A percentile compares a stretch with the other conserved stretches of the same genome.
These are phyloP conservation scores for Brachypterus glaber DNA, from an alignment of 2,888 invertebrate species.

Conservation along the genomic window DNA sequence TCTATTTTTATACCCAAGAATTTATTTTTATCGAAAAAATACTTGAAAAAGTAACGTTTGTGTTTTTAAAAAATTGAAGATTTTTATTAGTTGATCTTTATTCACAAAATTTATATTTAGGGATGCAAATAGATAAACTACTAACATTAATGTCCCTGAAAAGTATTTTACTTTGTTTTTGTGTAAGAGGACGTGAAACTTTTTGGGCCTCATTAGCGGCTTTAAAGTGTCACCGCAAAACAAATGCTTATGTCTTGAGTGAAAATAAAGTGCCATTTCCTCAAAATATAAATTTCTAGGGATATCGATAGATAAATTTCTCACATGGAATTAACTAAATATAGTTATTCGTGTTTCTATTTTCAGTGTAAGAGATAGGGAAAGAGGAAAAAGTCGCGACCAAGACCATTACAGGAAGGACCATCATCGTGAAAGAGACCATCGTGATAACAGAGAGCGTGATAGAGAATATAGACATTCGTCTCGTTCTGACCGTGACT, in stretches of 20 bases:
- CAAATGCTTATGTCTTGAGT: background rate
- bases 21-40: too few species aligned
- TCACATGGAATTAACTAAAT: background rate
- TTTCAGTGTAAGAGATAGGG: slow-evolving; percentile 24
- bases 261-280: background rate
- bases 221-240: too few species aligned
- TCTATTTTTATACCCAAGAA: too few species aligned
- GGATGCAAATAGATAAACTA: too few species aligned
- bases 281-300: background rate
- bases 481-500: slow-evolving; percentile 34
- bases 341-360: slow-evolving; percentile 3
- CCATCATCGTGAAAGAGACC: slow-evolving; percentile 29
- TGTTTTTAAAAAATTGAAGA: too few species aligned
- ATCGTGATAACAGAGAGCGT: slow-evolving; percentile 21
- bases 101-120: too few species aligned
- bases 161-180: too few species aligned
- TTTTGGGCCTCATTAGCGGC: too few species aligned
- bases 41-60: too few species aligned
- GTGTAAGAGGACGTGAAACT: too few species aligned
- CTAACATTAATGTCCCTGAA: too few species aligned
- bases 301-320: background rate
- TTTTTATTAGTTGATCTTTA: too few species aligned
- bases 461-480: slow-evolving; percentile 29
- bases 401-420: slow-evolving; percentile 26
- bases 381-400: slow-evolving; percentile 27